Conservation (phyloP, 92 coral and sea anemone species). For the Parazoanthus swiftii region DNA sequence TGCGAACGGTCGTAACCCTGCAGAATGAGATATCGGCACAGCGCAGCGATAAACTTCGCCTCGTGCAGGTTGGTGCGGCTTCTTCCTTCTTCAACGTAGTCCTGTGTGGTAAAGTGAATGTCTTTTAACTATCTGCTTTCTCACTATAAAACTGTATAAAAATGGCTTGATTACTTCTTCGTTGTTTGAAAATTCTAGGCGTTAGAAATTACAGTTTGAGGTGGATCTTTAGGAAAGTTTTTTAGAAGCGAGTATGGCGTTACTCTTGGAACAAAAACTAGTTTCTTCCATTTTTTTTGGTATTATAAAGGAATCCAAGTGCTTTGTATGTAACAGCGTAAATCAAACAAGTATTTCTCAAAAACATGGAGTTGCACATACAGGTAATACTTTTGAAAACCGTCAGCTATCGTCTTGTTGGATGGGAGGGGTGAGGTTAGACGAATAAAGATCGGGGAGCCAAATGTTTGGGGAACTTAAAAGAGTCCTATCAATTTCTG, state of each 20-base stretch:
- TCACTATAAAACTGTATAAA: not conserved
- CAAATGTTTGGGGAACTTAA: too few relatives aligned
- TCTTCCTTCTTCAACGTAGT: conserved; percentile 73
- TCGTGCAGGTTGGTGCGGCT: conserved; percentile 88
- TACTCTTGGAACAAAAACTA: not conserved
- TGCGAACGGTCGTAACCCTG: conserved; percentile 76
- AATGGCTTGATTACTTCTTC: not conserved
- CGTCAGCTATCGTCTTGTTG: too few relatives aligned
- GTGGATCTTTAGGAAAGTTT: too few relatives aligned
- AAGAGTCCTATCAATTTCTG: too few relatives aligned
- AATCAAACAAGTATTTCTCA: not conserved
- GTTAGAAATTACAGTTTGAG: not conserved
- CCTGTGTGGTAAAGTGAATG: conserved; percentile 51
- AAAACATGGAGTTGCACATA: too few relatives aligned
- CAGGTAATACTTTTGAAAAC: too few relatives aligned
- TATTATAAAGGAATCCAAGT: not conserved
- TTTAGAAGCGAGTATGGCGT: not conserved
- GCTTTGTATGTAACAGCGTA: not conserved
- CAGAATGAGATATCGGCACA: conserved; percentile 81
- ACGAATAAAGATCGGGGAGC: too few relatives aligned
- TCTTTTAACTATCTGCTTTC: conserved; percentile 16
- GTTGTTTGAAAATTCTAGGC: too few relatives aligned
- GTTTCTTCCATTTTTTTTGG: not conserved
- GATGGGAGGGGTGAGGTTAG: too few relatives aligned
- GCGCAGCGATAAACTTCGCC: conserved; percentile 80